Evolutionary conservation across 1,140 invertebrate genomes (phyloP).

Genomic region (Drosophila repletoides): DNA sequence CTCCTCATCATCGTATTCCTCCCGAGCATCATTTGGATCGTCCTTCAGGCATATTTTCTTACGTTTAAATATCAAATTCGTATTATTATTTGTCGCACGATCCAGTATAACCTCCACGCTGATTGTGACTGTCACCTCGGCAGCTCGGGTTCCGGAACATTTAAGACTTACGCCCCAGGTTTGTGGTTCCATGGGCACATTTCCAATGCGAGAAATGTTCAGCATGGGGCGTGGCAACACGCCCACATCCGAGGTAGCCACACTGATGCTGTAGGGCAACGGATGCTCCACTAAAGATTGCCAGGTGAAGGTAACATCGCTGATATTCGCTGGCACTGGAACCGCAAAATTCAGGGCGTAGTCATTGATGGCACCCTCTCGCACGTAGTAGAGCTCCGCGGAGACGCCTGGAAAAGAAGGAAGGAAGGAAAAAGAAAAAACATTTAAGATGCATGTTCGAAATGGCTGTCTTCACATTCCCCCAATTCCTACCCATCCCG

Average conservation of each 20-base stretch:
- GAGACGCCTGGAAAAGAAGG: conserved; percentile 87
- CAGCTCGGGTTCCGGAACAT: conserved; percentile 90
- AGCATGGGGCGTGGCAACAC: conserved; percentile 89
- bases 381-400: conserved; percentile 93
- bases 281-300: conserved; percentile 89
- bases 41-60: conserved; percentile 90
- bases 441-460: conserved; percentile 24
- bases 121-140: conserved; percentile 93
- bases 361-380: conserved; percentile 91
- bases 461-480: conserved; percentile 25
- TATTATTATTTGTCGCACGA: conserved; percentile 86
- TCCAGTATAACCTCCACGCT: conserved; percentile 92
- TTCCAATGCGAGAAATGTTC: conserved; percentile 91
- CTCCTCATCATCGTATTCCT: conserved; percentile 70
- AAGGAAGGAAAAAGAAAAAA: conserved; percentile 10
- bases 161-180: conserved; percentile 92
- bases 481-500: neutral
- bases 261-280: conserved; percentile 90
- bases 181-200: conserved; percentile 89
- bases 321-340: conserved; percentile 90
- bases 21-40: conserved; percentile 65
- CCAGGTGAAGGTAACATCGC: conserved; percentile 94
- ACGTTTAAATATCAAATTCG: conserved; percentile 89
- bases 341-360: conserved; percentile 94
- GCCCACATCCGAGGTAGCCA: conserved; percentile 89